Evolutionary conservation across 2,888 invertebrate genomes (phyloP), one percentile per base, ranked within the genome.

Genomic region (Cynaeus angustus): DNA sequence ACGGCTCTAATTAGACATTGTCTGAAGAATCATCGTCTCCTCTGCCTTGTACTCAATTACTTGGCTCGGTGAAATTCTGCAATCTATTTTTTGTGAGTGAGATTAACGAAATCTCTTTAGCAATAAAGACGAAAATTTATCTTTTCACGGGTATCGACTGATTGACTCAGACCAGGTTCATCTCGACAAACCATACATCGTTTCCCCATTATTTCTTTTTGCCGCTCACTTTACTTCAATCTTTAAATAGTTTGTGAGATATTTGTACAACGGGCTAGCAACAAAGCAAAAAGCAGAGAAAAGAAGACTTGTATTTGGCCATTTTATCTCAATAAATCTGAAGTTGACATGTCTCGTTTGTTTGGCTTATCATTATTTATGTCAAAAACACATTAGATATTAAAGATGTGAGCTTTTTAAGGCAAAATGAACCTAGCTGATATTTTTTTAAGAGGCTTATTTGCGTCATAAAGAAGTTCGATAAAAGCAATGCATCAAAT

Each of bases 151-250:
- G 26, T 6, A 59, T 16, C 59, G 46, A 45, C 59, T 59, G 59
- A 59, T 59, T 59, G 59, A 30, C 46, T 30, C 9, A 45, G 33
- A 28, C 46, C 46, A 59, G 59, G 59, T 59, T 59, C 61, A 61
- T 48, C 50, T 37, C 48, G 4, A 61, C 61, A 61, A 61, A 50
- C 48, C 50, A 38, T 61, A 48, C 61, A 61, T 61, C 61, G 61
- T 38, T 61, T 61, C 38, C 48, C 61, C 61, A 61, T 50, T 61
- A 61, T 59, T 59, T 59, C 46, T 59, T 30, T 55, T 21, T 53
- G 28, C 7, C 52, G 33, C 28, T 9, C 30, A 10, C 30, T 33
- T 33, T 53, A 33, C 28, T 13, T 48, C 48, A 6, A 53, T 33
- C 52, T 30, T 30, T 10, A 33, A 28, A 14, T 28, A 53, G 14